Evolutionary conservation across 2,113 vertebrate genomes (phyloP).

Genomic region (Laticauda laticaudata): DNA sequence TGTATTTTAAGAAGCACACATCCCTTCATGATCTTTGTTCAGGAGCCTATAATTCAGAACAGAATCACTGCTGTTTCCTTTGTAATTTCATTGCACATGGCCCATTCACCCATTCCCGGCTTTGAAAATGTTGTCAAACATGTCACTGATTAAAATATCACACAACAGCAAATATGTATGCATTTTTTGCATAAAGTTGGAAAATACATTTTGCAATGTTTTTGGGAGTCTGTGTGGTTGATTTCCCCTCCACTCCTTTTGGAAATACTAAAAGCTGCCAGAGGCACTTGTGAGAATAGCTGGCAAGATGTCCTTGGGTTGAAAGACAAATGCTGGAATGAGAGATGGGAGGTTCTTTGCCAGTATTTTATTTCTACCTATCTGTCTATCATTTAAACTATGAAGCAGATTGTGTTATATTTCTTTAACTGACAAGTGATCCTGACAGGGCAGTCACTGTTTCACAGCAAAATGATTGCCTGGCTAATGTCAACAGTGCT

Average conservation of each 20-base stretch:
- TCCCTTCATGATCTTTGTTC: neutral
- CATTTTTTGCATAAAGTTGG: neutral
- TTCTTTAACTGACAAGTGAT: constrained; percentile 43
- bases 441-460: constrained; percentile 16
- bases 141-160: neutral
- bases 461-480: constrained; percentile 27
- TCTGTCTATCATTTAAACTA: constrained; percentile 22
- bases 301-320: constrained; percentile 22
- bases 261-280: neutral
- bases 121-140: neutral
- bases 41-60: neutral
- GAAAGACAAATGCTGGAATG: constrained; percentile 18
- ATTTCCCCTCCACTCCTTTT: neutral
- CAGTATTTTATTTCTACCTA: constrained; percentile 27
- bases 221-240: neutral
- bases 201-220: neutral
- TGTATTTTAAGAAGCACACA: neutral
- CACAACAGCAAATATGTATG: neutral
- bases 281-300: neutral
- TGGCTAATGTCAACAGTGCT: constrained; percentile 37
- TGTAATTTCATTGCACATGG: neutral
- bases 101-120: neutral
- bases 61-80: neutral
- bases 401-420: constrained; percentile 26
- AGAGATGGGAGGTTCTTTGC: constrained; percentile 16